These are phyloP conservation scores for Seira sanloemensis DNA, from an alignment of 2,888 invertebrate genomes.

Conservation along the genomic window DNA sequence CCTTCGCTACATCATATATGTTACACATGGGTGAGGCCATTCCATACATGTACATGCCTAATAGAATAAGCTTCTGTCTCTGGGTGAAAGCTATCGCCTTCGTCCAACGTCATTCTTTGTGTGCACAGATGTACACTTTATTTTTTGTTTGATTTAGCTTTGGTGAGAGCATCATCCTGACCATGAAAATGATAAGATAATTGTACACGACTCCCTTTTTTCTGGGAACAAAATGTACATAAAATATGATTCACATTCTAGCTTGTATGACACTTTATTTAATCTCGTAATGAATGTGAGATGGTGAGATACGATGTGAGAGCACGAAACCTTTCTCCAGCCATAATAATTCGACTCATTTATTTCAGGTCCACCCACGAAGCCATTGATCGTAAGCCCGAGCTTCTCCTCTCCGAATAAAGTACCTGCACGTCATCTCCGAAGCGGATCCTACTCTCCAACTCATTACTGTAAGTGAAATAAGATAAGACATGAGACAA, in stretches of 20 bases:
- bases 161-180: not conserved
- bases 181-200: slow-evolving; percentile 12
- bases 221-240: not conserved
- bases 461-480: slow-evolving; percentile 64
- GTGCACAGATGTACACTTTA: not conserved
- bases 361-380: slow-evolving; percentile 56
- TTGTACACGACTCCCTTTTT: not conserved
- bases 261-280: not conserved
- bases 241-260: slow-evolving; percentile 7
- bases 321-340: not conserved
- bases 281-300: not conserved
- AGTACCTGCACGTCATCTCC: slow-evolving; percentile 64
- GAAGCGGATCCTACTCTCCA: slow-evolving; percentile 63
- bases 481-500: not conserved
- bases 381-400: slow-evolving; percentile 59
- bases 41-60: too few relatives aligned
- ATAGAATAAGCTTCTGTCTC: too few relatives aligned
- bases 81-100: not conserved
- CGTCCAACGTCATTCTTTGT: not conserved
- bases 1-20: not conserved
- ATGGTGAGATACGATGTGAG: not conserved
- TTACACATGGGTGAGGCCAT: not conserved
- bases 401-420: slow-evolving; percentile 63
- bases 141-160: not conserved
- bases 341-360: not conserved